Evolutionary conservation across 1,140 invertebrate genomes (phyloP), one percentile per base, ranked within the genome.

Genomic region (Trichomalopsis sarcophagae): DNA sequence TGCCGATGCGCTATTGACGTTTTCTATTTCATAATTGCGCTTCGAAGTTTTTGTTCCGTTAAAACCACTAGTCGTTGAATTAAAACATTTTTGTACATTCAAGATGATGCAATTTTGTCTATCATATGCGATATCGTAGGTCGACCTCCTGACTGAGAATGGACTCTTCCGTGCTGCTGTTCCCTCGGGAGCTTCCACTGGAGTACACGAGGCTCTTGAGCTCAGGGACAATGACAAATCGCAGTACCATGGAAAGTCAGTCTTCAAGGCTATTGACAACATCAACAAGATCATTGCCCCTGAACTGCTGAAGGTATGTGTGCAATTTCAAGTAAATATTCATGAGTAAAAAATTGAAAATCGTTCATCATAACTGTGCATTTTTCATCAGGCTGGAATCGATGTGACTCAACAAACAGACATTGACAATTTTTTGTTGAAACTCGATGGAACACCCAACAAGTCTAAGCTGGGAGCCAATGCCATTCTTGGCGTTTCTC

Each of bases 401-500:
- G 96, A 98, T 91, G 97, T 98, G 0, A 98, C 96, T 44, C 95
- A 99, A 82, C 99, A 99, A 94, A 95, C 95, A 55, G 97, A 97
- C 90, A 97, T 99, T 91, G 99, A 99, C 93, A 95, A 99, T 71
- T 96, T 99, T 89, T 97, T 99, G 95, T 91, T 99, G 79, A 95
- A 96, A 88, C 93, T 99, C 75, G 99, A 99, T 94, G 98, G 98
- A 40, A 99, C 99, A 84, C 97, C 98, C 87, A 99, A 99, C 93
- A 99, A 99, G 94, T 95, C 96, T 33, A 98, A 98, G 90, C 95
- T 99, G 88, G 99, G 99, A 89, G 99, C 99, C 81, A 99, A 99
- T 94, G 98, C 99, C 75, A 99, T 99, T 93, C 94, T 99, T 82
- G 99, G 98, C 84, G 97, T 99, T 17, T 99, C 99, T 11, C 93